A percentile compares a stretch with the other conserved stretches of the same genome.
phyloP scores from a whole-genome alignment of 2,888 invertebrate genomes.

The Lamproptera curius region DNA sequence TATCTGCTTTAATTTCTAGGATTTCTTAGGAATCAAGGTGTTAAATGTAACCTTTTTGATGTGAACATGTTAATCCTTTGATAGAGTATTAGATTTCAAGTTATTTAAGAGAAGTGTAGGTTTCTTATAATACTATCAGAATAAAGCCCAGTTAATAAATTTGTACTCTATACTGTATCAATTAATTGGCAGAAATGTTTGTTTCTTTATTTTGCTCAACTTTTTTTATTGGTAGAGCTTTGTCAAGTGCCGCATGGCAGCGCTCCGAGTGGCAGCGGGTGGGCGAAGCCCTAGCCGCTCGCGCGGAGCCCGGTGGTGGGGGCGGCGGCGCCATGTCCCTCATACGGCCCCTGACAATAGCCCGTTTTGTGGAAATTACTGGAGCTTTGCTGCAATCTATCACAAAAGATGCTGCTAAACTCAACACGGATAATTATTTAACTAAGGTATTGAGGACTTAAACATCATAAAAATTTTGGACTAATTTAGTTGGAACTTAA shows the following conservation, averaged over 20 bases:
- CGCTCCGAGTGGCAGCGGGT: conserved; percentile 40
- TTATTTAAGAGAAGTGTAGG: neutral
- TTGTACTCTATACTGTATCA: too few species aligned
- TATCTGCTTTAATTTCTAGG: too few species aligned
- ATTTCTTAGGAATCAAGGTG: too few species aligned
- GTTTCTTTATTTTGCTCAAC: neutral
- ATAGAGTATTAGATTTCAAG: too few species aligned
- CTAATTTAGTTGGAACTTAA: too few species aligned
- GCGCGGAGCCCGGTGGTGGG: conserved; percentile 37
- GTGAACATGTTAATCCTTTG: too few species aligned
- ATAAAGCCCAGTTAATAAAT: neutral
- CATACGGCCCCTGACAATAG: conserved; percentile 65
- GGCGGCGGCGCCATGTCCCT: conserved; percentile 34
- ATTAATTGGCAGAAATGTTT: too few species aligned
- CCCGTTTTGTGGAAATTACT: conserved; percentile 61
- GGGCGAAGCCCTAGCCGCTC: conserved; percentile 23
- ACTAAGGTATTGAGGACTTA: conserved; percentile 53
- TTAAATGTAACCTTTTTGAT: too few species aligned
- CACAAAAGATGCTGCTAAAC: conserved; percentile 40
- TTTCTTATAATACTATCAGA: neutral
- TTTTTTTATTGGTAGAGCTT: conserved; percentile 46
- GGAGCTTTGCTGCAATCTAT: conserved; percentile 42
- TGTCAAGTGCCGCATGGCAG: conserved; percentile 57
- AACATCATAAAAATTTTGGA: too few species aligned
- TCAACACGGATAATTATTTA: conserved; percentile 65